Base-by-base conservation (phyloP, 2,113 vertebrate genomes). In the Delphinus delphis region DNA sequence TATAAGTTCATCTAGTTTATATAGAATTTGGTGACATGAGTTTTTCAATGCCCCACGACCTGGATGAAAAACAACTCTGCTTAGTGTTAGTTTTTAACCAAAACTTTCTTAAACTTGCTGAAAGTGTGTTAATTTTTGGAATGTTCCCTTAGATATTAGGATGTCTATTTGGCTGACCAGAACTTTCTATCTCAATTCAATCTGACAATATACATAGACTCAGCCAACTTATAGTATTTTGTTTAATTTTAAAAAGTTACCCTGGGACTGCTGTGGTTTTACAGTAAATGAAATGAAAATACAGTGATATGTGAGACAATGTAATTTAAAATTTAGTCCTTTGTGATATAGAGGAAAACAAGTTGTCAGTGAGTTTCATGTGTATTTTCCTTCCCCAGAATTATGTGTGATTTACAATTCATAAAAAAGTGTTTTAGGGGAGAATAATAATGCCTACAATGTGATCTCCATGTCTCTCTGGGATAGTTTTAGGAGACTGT, bases 331-430 rank as follows among this genome's bases (percentile, higher is more conserved):
- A 94, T 87, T 17, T 33, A 81, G 31, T 76, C 28, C 7, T 95
- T 89, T 95, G 50, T 89, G 41, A 53, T 58, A 9, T 23, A 80
- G 41, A 91, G 38, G 91, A 55, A 90, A 92, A 70, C 58, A 90
- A 83, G 25, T 92, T 96, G 25, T 93, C 31, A 28, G 7, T 73
- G 50, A 5, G 33, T 71, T 87, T 87, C 11, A 53, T 14, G 14
- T 65, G 33, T n/a, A 91, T 93, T 97, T 97, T 3, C 0, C 68
- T 81, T 41, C 5, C 12, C 13, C 86, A 79, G 58, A 96, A 90
- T 71, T 84, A 1, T 83, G 53, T 17, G 9, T 98, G 50, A 79
- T 91, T 98, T 97, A 81, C 41, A 62, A 44, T 92, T 97, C 95
- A 92, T 88, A 97, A 92, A 93, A 93, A 90, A 41, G 33, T 68